These are phyloP conservation scores for Tiphia femorata DNA, from an alignment of 2,888 invertebrate genomes.

Conservation along the genomic window DNA sequence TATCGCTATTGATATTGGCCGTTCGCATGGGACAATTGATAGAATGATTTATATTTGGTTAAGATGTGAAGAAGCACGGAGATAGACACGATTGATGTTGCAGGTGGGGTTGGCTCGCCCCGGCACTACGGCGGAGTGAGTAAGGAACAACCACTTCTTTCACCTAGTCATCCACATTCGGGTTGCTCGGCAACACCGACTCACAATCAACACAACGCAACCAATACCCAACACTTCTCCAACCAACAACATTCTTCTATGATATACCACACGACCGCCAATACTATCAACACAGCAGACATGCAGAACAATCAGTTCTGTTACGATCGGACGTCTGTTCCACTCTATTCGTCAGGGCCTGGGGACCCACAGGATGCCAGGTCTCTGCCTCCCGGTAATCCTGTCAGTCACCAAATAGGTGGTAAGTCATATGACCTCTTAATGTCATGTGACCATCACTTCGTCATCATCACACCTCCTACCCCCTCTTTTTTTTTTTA, in stretches of 20 bases:
- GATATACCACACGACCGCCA: constrained; percentile 69
- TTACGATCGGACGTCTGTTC: constrained; percentile 73
- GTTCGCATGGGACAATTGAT: constrained; percentile 15
- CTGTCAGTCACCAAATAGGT: constrained; percentile 69
- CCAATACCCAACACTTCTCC: constrained; percentile 66
- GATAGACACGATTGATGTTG: constrained; percentile 65
- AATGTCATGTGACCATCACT: constrained; percentile 68
- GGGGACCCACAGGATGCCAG: constrained; percentile 65
- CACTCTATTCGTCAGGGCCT: constrained; percentile 66
- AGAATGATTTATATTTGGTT: constrained; percentile 17
- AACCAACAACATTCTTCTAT: constrained; percentile 67
- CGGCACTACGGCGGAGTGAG: constrained; percentile 72
- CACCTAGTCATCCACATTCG: constrained; percentile 74
- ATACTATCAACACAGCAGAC: constrained; percentile 69
- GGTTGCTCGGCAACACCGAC: constrained; percentile 66
- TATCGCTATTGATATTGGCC: constrained; percentile 8
- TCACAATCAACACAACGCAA: constrained; percentile 71
- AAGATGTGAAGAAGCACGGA: constrained; percentile 20
- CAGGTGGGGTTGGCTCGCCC: constrained; percentile 75
- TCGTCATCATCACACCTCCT: constrained; percentile 52
- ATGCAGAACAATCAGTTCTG: constrained; percentile 73
- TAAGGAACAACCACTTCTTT: constrained; percentile 68
- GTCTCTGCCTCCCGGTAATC: constrained; percentile 64
- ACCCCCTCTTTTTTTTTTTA: no score
- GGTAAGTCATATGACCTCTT: constrained; percentile 70